Percentiles rank a stretch among this genome's conserved stretches.
phyloP scores from a whole-genome alignment of 2,797 vertebrate genomes.

The Mormyrus hasselquistii region DNA sequence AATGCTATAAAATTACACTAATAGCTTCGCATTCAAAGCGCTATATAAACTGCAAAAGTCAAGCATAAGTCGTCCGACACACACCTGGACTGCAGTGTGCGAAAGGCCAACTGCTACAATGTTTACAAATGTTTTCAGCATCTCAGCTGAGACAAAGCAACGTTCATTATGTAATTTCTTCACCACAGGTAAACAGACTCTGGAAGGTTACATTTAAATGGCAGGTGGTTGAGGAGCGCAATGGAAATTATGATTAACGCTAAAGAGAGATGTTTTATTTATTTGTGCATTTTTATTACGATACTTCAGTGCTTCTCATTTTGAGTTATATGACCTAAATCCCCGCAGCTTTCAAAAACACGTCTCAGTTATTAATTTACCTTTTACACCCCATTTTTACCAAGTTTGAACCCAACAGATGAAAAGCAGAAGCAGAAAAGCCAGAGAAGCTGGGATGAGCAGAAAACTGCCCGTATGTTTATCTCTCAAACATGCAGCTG shows the following conservation, averaged over 20 bases:
- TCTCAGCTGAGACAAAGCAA: neutral
- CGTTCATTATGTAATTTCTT: neutral
- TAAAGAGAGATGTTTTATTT: slow-evolving; percentile 8
- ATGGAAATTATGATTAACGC: neutral
- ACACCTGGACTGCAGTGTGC: neutral
- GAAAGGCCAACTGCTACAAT: neutral
- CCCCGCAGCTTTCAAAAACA: neutral
- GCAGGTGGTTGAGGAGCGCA: neutral
- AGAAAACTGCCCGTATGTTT: neutral
- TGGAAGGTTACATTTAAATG: neutral
- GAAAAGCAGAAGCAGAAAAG: neutral
- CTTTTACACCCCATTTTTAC: neutral
- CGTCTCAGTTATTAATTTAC: neutral
- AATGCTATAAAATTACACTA: neutral
- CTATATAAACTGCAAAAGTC: neutral
- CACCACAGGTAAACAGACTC: neutral
- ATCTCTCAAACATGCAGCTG: neutral
- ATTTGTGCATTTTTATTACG: neutral
- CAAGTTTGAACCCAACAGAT: neutral
- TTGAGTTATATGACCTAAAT: neutral
- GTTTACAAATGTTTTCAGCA: slow-evolving; percentile 5
- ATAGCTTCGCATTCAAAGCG: neutral
- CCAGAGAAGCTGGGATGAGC: neutral
- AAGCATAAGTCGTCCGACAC: neutral
- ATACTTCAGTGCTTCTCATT: neutral